These are phyloP conservation scores for Argya squamiceps DNA, from an alignment of 2,797 vertebrate genomes.

Conservation along the genomic window DNA sequence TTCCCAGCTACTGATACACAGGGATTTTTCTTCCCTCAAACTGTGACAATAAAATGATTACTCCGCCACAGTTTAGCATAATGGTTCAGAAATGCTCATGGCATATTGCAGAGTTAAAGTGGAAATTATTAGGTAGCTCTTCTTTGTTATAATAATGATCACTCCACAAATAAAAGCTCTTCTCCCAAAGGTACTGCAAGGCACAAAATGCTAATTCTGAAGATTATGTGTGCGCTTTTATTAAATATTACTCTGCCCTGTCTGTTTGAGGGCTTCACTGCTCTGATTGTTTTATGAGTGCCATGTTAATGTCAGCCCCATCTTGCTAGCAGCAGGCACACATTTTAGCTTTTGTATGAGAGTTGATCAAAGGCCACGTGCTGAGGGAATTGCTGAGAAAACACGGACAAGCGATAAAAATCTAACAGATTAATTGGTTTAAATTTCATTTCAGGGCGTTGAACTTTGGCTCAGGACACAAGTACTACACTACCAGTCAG, in stretches of 20 bases:
- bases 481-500: constrained; percentile 78
- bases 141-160: constrained; percentile 88
- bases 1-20: constrained; percentile 67
- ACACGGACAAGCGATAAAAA: constrained; percentile 88
- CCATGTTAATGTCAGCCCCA: constrained; percentile 95
- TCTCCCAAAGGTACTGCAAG: constrained; percentile 89
- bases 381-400: constrained; percentile 89
- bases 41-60: constrained; percentile 85
- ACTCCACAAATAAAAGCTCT: constrained; percentile 88
- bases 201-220: constrained; percentile 95
- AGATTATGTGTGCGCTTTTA: constrained; percentile 95
- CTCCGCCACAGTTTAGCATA: constrained; percentile 83
- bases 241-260: constrained; percentile 97
- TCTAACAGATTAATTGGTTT: constrained; percentile 91
- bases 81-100: constrained; percentile 84
- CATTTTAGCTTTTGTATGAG: constrained; percentile 85
- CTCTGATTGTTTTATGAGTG: constrained; percentile 86
- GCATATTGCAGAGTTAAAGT: constrained; percentile 84
- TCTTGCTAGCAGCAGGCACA: constrained; percentile 83
- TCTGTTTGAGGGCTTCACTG: constrained; percentile 83
- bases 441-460: constrained; percentile 87
- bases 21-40: constrained; percentile 81
- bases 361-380: constrained; percentile 88
- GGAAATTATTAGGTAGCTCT: constrained; percentile 85
- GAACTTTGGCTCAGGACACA: constrained; percentile 85